Evolutionary conservation across 2,113 vertebrate species (phyloP).

Genomic region (Lamprotornis superbus): DNA sequence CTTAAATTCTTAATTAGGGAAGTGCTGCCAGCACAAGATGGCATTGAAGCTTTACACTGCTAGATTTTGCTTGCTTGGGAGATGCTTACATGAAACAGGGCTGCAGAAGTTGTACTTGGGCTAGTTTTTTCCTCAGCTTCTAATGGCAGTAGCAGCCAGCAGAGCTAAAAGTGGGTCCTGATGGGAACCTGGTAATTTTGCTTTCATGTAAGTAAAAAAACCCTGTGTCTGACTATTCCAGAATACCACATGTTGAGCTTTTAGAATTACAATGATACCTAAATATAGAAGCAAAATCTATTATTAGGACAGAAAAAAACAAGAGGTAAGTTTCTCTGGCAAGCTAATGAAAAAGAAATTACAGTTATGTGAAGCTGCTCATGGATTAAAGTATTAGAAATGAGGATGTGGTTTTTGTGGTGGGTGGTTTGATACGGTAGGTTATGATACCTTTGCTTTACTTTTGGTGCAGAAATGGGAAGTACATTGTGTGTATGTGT

Average conservation of each 20-base stretch:
- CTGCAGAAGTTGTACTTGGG: not conserved
- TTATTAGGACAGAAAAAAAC: not conserved
- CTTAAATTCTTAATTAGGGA: slow-evolving; percentile 26
- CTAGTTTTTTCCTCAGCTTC: not conserved
- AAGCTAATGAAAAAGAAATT: not conserved
- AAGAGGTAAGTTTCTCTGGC: not conserved
- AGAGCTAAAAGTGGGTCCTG: not conserved
- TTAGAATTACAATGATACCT: not conserved
- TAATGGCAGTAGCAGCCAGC: not conserved
- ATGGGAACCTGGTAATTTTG: not conserved
- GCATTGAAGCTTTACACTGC: not conserved
- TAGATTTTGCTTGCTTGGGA: not conserved
- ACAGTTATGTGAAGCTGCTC: not conserved
- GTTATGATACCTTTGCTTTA: not conserved
- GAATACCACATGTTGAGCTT: not conserved
- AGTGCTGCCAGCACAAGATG: not conserved
- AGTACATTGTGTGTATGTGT: not conserved
- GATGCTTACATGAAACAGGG: not conserved
- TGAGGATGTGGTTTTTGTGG: not conserved
- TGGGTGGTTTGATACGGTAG: not conserved
- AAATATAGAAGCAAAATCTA: slow-evolving; percentile 32
- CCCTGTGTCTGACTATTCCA: not conserved
- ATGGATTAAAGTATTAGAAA: not conserved
- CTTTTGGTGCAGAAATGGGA: not conserved
- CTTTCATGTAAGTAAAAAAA: not conserved